These are phyloP conservation scores for Adelognathus sp. DNA, from an alignment of 2,888 invertebrate species.

Conservation along the genomic window DNA sequence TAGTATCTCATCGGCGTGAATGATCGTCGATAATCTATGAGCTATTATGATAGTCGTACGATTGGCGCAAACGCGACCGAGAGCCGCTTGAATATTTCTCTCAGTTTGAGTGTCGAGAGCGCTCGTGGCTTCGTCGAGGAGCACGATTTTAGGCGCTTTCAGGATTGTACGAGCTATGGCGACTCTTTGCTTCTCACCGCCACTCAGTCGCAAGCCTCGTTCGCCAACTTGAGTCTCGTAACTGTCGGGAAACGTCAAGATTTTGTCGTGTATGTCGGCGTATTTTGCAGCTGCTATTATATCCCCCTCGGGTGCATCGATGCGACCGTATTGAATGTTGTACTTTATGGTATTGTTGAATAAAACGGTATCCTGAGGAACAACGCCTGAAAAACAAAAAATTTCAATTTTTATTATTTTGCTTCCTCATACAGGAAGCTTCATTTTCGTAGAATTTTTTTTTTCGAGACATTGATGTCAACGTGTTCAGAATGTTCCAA, in stretches of 20 bases:
- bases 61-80: conserved; percentile 90
- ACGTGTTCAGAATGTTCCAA: too few relatives aligned
- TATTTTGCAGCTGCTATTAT: conserved; percentile 94
- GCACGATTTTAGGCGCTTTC: conserved; percentile 94
- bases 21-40: conserved; percentile 96
- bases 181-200: conserved; percentile 98
- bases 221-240: conserved; percentile 97
- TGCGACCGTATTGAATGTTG: conserved; percentile 96
- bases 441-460: too few relatives aligned
- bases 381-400: conserved; percentile 84
- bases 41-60: conserved; percentile 97
- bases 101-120: conserved; percentile 98
- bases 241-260: conserved; percentile 94
- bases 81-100: conserved; percentile 85
- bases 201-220: conserved; percentile 95
- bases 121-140: conserved; percentile 97
- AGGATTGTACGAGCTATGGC: conserved; percentile 97
- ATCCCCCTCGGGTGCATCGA: conserved; percentile 90
- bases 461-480: too few relatives aligned
- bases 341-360: conserved; percentile 97
- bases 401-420: not conserved
- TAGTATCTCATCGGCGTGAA: conserved; percentile 96
- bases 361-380: conserved; percentile 98
- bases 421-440: too few relatives aligned
- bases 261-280: conserved; percentile 97